A percentile compares a stretch with the other conserved stretches of the same genome.
These are phyloP conservation scores for Smutsia gigantea DNA, from an alignment of 2,797 vertebrate species.

Conservation along the genomic window DNA sequence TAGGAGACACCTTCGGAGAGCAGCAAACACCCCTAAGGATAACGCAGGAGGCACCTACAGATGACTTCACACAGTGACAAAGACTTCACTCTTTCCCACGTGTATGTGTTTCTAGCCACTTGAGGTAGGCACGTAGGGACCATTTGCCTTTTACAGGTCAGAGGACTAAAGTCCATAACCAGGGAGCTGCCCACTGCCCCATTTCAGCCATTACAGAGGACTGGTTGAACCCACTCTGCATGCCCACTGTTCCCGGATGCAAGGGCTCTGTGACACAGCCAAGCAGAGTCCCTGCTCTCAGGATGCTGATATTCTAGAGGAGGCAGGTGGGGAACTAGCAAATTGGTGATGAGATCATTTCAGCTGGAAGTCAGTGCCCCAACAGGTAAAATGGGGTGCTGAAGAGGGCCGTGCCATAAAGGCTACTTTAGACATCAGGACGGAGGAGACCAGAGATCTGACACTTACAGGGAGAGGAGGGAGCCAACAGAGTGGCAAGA, in stretches of 20 bases:
- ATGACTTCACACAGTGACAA: accelerated
- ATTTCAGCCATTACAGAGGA: accelerated
- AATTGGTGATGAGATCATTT: accelerated
- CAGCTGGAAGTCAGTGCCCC: not conserved
- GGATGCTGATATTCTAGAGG: accelerated
- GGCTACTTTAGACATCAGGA: not conserved
- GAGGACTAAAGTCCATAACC: accelerated
- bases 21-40: accelerated
- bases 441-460: not conserved
- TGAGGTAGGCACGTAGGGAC: accelerated
- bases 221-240: accelerated
- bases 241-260: accelerated
- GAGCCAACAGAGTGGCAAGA: accelerated
- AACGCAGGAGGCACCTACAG: too few relatives aligned
- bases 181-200: not conserved
- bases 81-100: not conserved
- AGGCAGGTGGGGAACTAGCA: not conserved
- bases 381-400: not conserved
- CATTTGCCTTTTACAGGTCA: not conserved
- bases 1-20: accelerated
- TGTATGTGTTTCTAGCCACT: not conserved
- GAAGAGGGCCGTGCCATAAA: accelerated
- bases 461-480: accelerated
- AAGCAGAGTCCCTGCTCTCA: not conserved
- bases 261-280: accelerated